Evolutionary conservation across 2,888 invertebrate species (phyloP).

Genomic region (Hydroisotoma schaefferi): DNA sequence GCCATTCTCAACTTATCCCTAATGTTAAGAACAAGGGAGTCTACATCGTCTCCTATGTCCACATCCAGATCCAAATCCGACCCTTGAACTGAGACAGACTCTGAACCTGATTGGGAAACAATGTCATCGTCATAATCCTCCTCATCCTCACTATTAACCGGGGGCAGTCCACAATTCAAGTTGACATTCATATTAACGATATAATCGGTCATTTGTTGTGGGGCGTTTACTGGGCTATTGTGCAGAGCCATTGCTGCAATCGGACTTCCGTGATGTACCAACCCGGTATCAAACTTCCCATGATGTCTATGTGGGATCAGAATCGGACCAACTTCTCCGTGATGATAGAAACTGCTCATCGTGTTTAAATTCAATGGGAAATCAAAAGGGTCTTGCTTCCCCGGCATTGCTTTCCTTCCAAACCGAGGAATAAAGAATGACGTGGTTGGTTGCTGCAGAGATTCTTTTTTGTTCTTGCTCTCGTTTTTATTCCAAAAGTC

Average conservation of each 20-base stretch:
- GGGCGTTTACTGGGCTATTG: slow-evolving; percentile 37
- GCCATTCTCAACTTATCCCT: slow-evolving; percentile 46
- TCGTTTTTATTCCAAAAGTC: slow-evolving; percentile 7
- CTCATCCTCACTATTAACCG: slow-evolving; percentile 42
- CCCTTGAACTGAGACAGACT: slow-evolving; percentile 35
- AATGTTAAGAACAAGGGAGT: slow-evolving; percentile 44
- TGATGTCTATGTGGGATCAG: slow-evolving; percentile 24
- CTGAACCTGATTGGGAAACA: slow-evolving; percentile 36
- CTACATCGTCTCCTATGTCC: slow-evolving; percentile 42
- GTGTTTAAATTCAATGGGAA: slow-evolving; percentile 45
- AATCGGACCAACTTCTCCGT: slow-evolving; percentile 35
- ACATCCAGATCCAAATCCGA: slow-evolving; percentile 41
- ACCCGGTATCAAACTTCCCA: slow-evolving; percentile 35
- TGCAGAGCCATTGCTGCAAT: slow-evolving; percentile 30
- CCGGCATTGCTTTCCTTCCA: slow-evolving; percentile 40
- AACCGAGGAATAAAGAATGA: too few relatives aligned
- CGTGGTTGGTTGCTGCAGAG: too few relatives aligned
- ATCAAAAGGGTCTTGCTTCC: slow-evolving; percentile 46
- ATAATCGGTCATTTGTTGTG: slow-evolving; percentile 26
- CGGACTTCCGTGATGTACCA: slow-evolving; percentile 28
- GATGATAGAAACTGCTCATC: slow-evolving; percentile 34
- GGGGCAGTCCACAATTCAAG: slow-evolving; percentile 25
- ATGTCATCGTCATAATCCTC: slow-evolving; percentile 39
- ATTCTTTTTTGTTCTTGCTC: slow-evolving; percentile 13
- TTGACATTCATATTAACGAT: slow-evolving; percentile 31